Evolutionary conservation across 2,888 invertebrate species (phyloP), one percentile per base, ranked within the genome.

Genomic region (Eupeodes luniger): DNA sequence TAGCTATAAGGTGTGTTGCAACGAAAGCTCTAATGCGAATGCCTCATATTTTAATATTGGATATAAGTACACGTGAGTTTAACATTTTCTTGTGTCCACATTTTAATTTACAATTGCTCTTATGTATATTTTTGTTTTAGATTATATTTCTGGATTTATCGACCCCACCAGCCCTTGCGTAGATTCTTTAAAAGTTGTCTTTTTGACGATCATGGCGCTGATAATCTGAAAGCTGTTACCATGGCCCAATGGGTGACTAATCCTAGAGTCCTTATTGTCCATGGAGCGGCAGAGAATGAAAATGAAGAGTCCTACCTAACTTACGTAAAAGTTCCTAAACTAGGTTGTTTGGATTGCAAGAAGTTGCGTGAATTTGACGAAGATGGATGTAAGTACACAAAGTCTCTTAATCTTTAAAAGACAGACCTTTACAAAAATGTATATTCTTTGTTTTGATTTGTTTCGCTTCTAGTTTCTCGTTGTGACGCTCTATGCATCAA

Each of bases 401-500:
- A 19, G 19, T 1, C 19, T 19, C 19, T 19, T 19, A 19, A 19
- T 19, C 19, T 19, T 19, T 19, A 19, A 19, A 19, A 19, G 19
- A 1, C 19, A 19, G 19, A 1, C 19, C 19, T 19, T 19, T 19
- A 19, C 19, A 19, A 19, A 19, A 19, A 19, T 19, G 19, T 19
- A 55, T 90, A 34, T 16, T 34, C 0, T 49, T 27, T 47, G 51
- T 1, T 16, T n/a, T 51, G 3, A 12, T 11, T 19, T 49, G 19
- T 7, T 62, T 67, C 27, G 11, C 7, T 74, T 86, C 93, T 93
- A 93, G 94, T 94, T 91, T 93, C 94, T 85, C 95, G 95, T 90
- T 95, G 95, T 91, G 95, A 96, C 74, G 95, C 96, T 91, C 94
- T 96, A 90, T 99, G 99, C 92, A 94, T 98, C 81, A 96, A 96